Percentiles rank a stretch among this genome's conserved stretches.
Conservation (phyloP, 2,797 vertebrate species). For the Passerculus sandwichensis region DNA sequence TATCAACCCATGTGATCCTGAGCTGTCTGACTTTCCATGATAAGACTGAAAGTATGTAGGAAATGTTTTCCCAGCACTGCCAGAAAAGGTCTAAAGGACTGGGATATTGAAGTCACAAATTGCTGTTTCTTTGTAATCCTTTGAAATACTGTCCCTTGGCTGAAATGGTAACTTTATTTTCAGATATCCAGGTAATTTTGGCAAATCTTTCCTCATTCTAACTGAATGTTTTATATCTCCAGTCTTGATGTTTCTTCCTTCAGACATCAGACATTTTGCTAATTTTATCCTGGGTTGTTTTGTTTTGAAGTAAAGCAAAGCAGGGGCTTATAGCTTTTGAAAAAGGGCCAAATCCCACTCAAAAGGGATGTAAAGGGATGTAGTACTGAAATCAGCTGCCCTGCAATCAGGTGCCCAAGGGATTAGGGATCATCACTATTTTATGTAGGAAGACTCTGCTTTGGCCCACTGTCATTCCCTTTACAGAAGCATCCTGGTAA, state of each 20-base stretch:
- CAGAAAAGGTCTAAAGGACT: slow-evolving; percentile 62
- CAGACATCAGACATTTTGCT: neutral
- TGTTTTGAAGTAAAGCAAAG: neutral
- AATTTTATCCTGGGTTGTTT: neutral
- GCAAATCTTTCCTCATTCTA: neutral
- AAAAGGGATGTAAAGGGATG: neutral
- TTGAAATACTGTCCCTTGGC: neutral
- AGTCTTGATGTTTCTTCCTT: neutral
- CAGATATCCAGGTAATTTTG: neutral
- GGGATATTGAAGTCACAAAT: slow-evolving; percentile 39
- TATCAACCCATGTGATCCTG: slow-evolving; percentile 74
- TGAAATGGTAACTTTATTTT: neutral
- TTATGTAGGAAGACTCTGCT: neutral
- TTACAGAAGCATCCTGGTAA: neutral
- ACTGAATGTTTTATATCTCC: neutral
- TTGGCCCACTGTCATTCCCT: neutral
- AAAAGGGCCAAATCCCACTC: neutral
- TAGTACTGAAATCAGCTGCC: neutral
- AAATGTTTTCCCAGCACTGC: slow-evolving; percentile 74
- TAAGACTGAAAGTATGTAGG: slow-evolving; percentile 79
- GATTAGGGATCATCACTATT: neutral
- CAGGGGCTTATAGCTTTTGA: neutral
- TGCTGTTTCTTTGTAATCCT: slow-evolving; percentile 6
- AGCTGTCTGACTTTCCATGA: slow-evolving; percentile 78
- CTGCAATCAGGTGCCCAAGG: neutral